Base-by-base conservation (phyloP, 2,888 invertebrate species). In the Chrysomela aeneicollis region DNA sequence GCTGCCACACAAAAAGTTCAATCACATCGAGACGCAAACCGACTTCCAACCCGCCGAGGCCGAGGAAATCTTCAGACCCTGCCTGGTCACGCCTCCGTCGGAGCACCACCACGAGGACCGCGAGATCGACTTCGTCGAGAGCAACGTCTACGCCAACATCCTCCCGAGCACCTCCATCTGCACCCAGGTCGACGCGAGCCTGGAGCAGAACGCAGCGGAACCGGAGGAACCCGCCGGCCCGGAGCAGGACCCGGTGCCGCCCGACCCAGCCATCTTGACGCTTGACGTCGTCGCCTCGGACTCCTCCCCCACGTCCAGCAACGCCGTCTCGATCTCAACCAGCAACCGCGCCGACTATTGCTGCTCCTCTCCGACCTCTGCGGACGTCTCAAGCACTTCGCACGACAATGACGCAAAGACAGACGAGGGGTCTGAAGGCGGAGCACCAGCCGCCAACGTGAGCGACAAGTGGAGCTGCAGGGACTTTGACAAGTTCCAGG, bases 71-170 rank as follows among this genome's bases (percentile, higher is more conserved):
- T 62, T 37, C 32, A 50, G 17, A n/a, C 49, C n/a, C 22, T 66
- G 18, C 30, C 49, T 74, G 15, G 64, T 64, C 30, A 74, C 72
- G 4, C 73, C 73, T n/a, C 72, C 73, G 35, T 71, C 70, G 5
- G 73, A 74, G 26, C 61, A 68, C 21, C 70, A 62, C 21, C 42
- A 26, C 10, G 57, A 57, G 8, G 57, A 46, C 46, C 15, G 21
- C 22, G 42, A 42, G 15, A 21, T 55, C 30, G 42, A 42, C 15
- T 12, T n/a, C 17, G 18, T 35, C 1, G 22, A 55, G 17, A 42
- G 19, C 2, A 55, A 55, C 42, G 42, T 55, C 1, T 55, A 55
- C 19, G n/a, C 55, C n/a, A 19, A 9, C 22, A 22, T 55, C 22
- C 32, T 54, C 0, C 53, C 53, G 21, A 32, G 5, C 8, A 42